Base-by-base conservation (phyloP, 2,113 vertebrate genomes). In the Misgurnus mizolepis region DNA sequence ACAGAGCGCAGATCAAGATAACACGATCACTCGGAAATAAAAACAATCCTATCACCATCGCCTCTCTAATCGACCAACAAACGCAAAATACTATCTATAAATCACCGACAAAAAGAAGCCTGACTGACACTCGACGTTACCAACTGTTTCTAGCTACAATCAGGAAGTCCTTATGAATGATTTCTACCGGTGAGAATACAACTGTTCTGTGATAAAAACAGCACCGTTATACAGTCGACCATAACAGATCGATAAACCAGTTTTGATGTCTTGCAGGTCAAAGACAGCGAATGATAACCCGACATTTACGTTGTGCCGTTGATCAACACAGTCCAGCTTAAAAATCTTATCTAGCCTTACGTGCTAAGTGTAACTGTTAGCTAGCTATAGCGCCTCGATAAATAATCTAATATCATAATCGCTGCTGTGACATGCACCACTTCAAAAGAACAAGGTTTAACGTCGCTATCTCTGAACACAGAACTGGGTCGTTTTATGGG, bases 141-240 rank as follows among this genome's bases (percentile, higher is more conserved):
- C 67, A 79, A 61, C 11, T 76, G 64, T 74, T 70, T 80, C 66
- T 67, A 67, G 12, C 62, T 17, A 53, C 70, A 80, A 77, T 80
- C 82, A 80, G 78, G 82, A 84, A 84, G 82, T 80, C 78, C 61
- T 15, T 5, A 17, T 72, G 61, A 77, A 84, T 34, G 82, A 55
- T 69, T 67, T 77, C 50, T 77, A 53, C 45, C 62, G 74, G 58
- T 74, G 58, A 60, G 78, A 62, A 74, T 7, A 55, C 40, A 9
- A 56, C 53, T 27, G 45, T 0, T 11, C 47, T 6, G 18, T 14
- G 18, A 53, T 34, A 9, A 56, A 73, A 40, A 39, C 22, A 11
- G 18, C 49, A 15, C 67, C 17, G 27, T 61, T 68, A 60, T 40
- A 12, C 14, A 34, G 15, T 39, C 12, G 34, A 11, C 34, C 45